phyloP scores from a whole-genome alignment of 2,113 vertebrate genomes.

The Eonycteris spelaea region DNA sequence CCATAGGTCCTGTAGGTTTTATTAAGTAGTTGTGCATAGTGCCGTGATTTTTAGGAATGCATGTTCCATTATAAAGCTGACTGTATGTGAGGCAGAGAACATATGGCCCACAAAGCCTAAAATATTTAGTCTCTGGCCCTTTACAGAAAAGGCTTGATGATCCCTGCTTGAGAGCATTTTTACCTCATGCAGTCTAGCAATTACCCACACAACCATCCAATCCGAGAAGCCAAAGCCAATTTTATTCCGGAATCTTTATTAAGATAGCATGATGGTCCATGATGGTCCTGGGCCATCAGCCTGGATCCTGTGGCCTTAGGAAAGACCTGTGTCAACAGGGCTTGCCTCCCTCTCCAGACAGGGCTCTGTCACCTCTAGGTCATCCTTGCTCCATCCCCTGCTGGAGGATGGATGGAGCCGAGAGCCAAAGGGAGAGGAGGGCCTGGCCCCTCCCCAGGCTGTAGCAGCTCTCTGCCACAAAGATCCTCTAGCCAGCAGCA shows the following conservation, averaged over 20 bases:
- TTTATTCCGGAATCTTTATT: conserved; percentile 71
- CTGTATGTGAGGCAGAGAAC: not conserved
- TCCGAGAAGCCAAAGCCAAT: not conserved
- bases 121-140: not conserved
- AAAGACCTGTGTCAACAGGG: conserved; percentile 67
- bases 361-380: not conserved
- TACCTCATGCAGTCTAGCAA: not conserved
- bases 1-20: not conserved
- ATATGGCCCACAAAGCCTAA: not conserved
- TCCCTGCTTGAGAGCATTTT: not conserved
- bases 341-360: conserved; percentile 47
- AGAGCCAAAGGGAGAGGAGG: conserved; percentile 40
- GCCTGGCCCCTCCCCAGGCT: conserved; percentile 55
- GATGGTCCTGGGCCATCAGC: conserved; percentile 57
- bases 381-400: not conserved
- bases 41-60: not conserved
- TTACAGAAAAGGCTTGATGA: not conserved
- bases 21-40: not conserved
- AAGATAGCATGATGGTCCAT: conserved; percentile 55
- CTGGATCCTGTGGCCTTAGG: conserved; percentile 60
- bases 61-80: not conserved
- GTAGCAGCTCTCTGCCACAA: conserved; percentile 70
- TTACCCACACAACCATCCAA: not conserved
- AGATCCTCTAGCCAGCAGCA: conserved; percentile 36
- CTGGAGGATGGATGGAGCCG: not conserved